phyloP scores from a whole-genome alignment of 2,888 invertebrate genomes.

The Aphrophora alni region DNA sequence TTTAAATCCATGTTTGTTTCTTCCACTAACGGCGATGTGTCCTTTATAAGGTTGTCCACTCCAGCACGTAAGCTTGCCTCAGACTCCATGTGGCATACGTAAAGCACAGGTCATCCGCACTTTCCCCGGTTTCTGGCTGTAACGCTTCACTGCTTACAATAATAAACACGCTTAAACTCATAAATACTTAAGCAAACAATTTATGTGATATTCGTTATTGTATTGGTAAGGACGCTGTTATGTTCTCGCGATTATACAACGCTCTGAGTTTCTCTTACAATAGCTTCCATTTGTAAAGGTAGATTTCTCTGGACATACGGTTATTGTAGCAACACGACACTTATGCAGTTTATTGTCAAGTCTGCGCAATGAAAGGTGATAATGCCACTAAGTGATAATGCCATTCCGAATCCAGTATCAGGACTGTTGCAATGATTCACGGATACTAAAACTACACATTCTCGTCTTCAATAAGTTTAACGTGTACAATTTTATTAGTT shows the following conservation, averaged over 20 bases:
- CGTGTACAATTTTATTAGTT: too few species aligned
- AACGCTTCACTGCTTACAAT: not conserved
- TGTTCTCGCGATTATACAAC: not conserved
- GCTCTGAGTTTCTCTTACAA: not conserved
- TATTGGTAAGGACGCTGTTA: not conserved
- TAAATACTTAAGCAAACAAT: not conserved
- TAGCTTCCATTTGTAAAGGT: not conserved
- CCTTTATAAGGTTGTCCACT: not conserved
- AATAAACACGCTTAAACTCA: slow-evolving; percentile 2
- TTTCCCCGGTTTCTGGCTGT: not conserved
- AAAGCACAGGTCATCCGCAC: not conserved
- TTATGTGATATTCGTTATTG: not conserved
- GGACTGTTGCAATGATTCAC: not conserved
- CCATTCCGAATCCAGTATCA: not conserved
- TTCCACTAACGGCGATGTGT: not conserved
- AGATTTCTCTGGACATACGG: not conserved
- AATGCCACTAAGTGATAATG: not conserved
- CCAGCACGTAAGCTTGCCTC: not conserved
- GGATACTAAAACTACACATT: too few species aligned
- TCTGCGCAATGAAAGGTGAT: not conserved
- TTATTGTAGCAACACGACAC: not conserved
- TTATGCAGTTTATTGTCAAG: not conserved
- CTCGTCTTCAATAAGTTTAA: too few species aligned
- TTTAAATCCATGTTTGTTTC: not conserved
- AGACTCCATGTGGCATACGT: not conserved